These are phyloP conservation scores for Galeruca laticollis DNA, from an alignment of 2,888 invertebrate species.

Conservation along the genomic window DNA sequence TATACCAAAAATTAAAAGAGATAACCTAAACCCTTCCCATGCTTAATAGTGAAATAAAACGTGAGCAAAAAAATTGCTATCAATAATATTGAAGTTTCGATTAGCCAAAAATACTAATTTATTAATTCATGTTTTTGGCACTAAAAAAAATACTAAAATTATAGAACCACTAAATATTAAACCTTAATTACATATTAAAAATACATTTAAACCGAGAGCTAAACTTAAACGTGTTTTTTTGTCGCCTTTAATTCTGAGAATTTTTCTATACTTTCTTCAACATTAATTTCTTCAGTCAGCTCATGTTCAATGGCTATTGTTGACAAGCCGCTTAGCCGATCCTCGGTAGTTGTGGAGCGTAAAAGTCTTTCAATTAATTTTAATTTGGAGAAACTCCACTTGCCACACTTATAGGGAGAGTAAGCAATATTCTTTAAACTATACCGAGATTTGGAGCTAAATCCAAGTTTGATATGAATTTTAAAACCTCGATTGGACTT, in stretches of 20 bases:
- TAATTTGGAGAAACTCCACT: slow-evolving; percentile 30
- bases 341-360: no score
- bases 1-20: no score
- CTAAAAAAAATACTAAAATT: no score
- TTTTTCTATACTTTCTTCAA: slow-evolving; percentile 37
- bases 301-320: slow-evolving; percentile 28
- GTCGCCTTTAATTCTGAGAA: neutral
- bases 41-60: no score
- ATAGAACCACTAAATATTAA: no score
- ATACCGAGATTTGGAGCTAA: neutral
- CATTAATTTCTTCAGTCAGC: slow-evolving; percentile 37
- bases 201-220: no score
- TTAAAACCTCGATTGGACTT: neutral
- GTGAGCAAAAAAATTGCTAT: no score
- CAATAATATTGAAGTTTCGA: no score
- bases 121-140: no score
- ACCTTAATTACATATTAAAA: no score
- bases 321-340: slow-evolving; percentile 33
- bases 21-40: no score
- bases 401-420: slow-evolving; percentile 6
- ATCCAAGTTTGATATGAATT: neutral
- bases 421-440: neutral
- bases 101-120: no score
- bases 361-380: slow-evolving; percentile 33
- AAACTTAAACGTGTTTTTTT: neutral